Conservation (phyloP, 1,140 invertebrate genomes). For the Aporrectodea caliginosa region DNA sequence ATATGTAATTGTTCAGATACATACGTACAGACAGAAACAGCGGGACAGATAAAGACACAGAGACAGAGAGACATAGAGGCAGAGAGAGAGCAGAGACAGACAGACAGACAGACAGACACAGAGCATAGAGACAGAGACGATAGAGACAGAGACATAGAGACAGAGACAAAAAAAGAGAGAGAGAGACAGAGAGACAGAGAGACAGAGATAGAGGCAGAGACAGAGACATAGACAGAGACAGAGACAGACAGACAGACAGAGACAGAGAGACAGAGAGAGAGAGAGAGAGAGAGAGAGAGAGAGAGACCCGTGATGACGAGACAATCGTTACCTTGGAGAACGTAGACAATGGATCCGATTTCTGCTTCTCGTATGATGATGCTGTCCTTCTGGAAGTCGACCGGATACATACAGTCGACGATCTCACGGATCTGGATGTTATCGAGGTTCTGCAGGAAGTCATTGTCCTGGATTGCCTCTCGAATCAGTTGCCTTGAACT, state of each 20-base stretch:
- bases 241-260: conserved; percentile 30
- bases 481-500: conserved; percentile 95
- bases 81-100: too few species aligned
- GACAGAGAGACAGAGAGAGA: conserved; percentile 23
- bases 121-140: too few species aligned
- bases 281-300: conserved; percentile 36
- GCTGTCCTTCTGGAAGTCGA: conserved; percentile 84
- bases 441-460: conserved; percentile 99
- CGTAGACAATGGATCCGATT: conserved; percentile 94
- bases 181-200: too few species aligned
- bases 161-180: too few species aligned
- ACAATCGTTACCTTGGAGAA: conserved; percentile 92
- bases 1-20: too few species aligned
- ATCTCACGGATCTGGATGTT: conserved; percentile 95
- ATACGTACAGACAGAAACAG: too few species aligned
- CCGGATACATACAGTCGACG: conserved; percentile 98
- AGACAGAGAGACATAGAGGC: too few species aligned
- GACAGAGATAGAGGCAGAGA: too few species aligned
- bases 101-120: too few species aligned
- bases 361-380: conserved; percentile 97
- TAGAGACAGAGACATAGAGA: too few species aligned
- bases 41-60: too few species aligned
- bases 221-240: too few species aligned
- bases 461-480: conserved; percentile 94
- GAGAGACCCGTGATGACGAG: conserved; percentile 34